Percentiles rank a stretch among this genome's conserved stretches.
These are phyloP conservation scores for Lycocorax pyrrhopterus DNA, from an alignment of 2,113 vertebrate genomes.

Conservation along the genomic window DNA sequence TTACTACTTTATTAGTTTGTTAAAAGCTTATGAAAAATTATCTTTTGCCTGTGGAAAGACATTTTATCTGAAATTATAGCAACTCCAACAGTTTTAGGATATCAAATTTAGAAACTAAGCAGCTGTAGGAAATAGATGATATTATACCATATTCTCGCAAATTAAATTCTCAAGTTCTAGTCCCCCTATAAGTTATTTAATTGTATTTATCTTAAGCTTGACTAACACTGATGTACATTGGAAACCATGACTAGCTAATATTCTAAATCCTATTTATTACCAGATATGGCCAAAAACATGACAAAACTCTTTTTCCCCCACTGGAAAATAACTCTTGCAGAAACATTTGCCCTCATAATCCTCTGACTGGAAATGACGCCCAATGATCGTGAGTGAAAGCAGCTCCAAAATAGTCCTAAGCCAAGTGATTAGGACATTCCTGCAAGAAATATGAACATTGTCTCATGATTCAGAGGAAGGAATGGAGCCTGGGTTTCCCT, in stretches of 20 bases:
- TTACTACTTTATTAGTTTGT: constrained; percentile 76
- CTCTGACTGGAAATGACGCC: neutral
- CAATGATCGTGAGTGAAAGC: neutral
- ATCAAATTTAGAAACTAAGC: constrained; percentile 66
- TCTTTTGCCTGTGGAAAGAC: constrained; percentile 74
- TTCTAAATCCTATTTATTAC: neutral
- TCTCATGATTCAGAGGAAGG: neutral
- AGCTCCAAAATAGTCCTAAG: neutral
- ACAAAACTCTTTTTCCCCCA: neutral
- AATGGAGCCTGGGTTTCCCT: neutral
- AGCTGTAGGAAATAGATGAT: constrained; percentile 35
- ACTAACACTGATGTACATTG: constrained; percentile 10
- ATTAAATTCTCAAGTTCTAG: constrained; percentile 61
- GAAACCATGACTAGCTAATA: neutral
- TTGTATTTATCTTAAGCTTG: constrained; percentile 37
- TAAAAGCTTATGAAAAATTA: constrained; percentile 77
- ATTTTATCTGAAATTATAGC: constrained; percentile 77
- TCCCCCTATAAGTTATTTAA: constrained; percentile 47
- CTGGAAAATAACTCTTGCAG: neutral
- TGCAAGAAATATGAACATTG: neutral
- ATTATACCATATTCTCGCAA: constrained; percentile 28
- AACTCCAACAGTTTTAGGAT: constrained; percentile 62
- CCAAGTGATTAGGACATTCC: neutral
- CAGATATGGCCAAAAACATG: neutral
- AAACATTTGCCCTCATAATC: neutral